A percentile compares a stretch with the other conserved stretches of the same genome.
Conservation (phyloP, 2,113 vertebrate species). For the Hemiprocne comata region DNA sequence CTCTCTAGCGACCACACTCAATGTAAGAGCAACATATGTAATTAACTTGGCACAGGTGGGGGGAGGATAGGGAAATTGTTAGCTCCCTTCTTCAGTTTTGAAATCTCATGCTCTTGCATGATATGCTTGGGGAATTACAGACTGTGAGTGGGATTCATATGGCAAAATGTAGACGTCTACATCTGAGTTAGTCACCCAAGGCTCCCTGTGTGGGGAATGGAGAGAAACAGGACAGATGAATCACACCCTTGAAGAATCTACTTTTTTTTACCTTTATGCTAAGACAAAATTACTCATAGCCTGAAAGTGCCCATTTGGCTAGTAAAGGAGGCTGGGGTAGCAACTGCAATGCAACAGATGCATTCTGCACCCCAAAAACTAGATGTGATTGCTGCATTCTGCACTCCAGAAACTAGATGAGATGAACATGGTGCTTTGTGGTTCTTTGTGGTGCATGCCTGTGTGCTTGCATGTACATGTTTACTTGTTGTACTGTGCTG, state of each 20-base stretch:
- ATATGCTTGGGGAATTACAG: constrained; percentile 8
- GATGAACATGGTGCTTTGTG: not conserved
- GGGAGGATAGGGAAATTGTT: not conserved
- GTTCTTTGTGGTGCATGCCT: not conserved
- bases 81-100: constrained; percentile 6
- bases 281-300: constrained; percentile 11
- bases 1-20: not conserved
- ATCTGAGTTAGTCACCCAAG: constrained; percentile 60
- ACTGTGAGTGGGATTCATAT: constrained; percentile 64
- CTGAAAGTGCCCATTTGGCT: not conserved
- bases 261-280: constrained; percentile 20
- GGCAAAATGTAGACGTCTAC: constrained; percentile 54
- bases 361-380: not conserved
- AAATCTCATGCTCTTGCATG: constrained; percentile 12
- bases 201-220: constrained; percentile 39
- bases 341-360: not conserved
- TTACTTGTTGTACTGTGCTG: not conserved
- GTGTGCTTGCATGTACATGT: fast-evolving
- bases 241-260: constrained; percentile 36
- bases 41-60: not conserved
- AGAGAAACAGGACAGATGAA: constrained; percentile 65
- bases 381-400: not conserved
- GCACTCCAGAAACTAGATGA: not conserved
- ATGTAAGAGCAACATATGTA: not conserved
- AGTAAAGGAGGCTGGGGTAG: not conserved